These are phyloP conservation scores for Odiellus spinosus DNA, from an alignment of 2,888 invertebrate species.

Conservation along the genomic window DNA sequence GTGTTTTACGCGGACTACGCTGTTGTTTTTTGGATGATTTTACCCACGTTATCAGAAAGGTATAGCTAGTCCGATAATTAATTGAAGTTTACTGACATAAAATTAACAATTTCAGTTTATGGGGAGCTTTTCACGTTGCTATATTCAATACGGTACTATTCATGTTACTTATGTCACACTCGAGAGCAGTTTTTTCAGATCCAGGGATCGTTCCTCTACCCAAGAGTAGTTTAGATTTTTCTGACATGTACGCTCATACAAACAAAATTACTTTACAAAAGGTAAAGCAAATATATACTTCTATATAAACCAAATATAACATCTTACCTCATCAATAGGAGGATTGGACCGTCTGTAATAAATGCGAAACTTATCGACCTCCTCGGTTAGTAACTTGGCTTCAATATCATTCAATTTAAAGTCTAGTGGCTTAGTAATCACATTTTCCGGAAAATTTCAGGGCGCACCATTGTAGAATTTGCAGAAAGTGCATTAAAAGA, in stretches of 20 bases:
- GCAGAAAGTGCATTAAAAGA: slow-evolving; percentile 58
- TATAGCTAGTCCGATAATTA: slow-evolving; percentile 27
- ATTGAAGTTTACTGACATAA: not conserved
- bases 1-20: slow-evolving; percentile 77
- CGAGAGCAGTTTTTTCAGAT: slow-evolving; percentile 74
- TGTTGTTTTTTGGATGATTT: slow-evolving; percentile 54
- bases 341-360: slow-evolving; percentile 57
- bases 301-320: not conserved
- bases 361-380: slow-evolving; percentile 65
- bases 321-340: slow-evolving; percentile 12
- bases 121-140: slow-evolving; percentile 64
- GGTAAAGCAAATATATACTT: slow-evolving; percentile 5
- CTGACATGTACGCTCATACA: slow-evolving; percentile 51
- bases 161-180: slow-evolving; percentile 54
- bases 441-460: not conserved
- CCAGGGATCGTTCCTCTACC: slow-evolving; percentile 67
- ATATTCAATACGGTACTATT: slow-evolving; percentile 62
- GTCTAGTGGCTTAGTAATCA: too few relatives aligned
- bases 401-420: too few relatives aligned
- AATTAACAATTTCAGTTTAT: slow-evolving; percentile 44
- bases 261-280: slow-evolving; percentile 20
- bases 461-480: slow-evolving; percentile 75
- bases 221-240: slow-evolving; percentile 50
- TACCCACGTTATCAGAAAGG: slow-evolving; percentile 59
- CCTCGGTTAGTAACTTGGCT: slow-evolving; percentile 44